A percentile compares a stretch with the other conserved stretches of the same genome.
phyloP scores from a whole-genome alignment of 2,797 vertebrate genomes.

The Microctenopoma stevenorrisi region DNA sequence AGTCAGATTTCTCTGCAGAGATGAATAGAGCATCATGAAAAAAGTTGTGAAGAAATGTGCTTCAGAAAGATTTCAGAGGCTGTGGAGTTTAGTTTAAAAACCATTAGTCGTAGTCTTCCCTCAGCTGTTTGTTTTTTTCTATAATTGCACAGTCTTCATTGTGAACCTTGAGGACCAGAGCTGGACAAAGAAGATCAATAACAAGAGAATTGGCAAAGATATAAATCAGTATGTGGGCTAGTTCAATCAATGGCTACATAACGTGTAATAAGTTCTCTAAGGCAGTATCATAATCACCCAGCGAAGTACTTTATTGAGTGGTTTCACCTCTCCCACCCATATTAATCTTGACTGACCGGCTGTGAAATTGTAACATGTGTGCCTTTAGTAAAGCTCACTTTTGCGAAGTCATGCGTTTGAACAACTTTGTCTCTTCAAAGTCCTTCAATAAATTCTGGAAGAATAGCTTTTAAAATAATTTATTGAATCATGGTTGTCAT shows the following conservation, averaged over 20 bases:
- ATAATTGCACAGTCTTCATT: slow-evolving; percentile 11
- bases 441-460: not conserved
- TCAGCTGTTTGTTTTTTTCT: not conserved
- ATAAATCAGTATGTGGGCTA: slow-evolving; percentile 44
- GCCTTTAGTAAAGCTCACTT: slow-evolving; percentile 30
- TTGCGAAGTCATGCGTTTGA: slow-evolving; percentile 19
- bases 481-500: slow-evolving; percentile 1
- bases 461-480: not conserved
- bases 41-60: slow-evolving; percentile 5
- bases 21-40: slow-evolving; percentile 11
- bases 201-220: slow-evolving; percentile 45
- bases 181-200: slow-evolving; percentile 60
- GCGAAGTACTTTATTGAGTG: slow-evolving; percentile 57
- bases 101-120: too few species aligned
- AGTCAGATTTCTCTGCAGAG: not conserved
- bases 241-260: slow-evolving; percentile 69
- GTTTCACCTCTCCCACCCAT: slow-evolving; percentile 18
- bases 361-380: slow-evolving; percentile 55
- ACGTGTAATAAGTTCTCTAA: slow-evolving; percentile 65
- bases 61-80: slow-evolving; percentile 14
- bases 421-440: slow-evolving; percentile 12
- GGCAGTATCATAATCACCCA: slow-evolving; percentile 65
- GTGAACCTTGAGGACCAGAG: not conserved
- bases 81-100: not conserved
- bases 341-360: slow-evolving; percentile 56